Evolutionary conservation across 2,888 invertebrate species (phyloP).

Genomic region (Cyrtodaria siliqua): DNA sequence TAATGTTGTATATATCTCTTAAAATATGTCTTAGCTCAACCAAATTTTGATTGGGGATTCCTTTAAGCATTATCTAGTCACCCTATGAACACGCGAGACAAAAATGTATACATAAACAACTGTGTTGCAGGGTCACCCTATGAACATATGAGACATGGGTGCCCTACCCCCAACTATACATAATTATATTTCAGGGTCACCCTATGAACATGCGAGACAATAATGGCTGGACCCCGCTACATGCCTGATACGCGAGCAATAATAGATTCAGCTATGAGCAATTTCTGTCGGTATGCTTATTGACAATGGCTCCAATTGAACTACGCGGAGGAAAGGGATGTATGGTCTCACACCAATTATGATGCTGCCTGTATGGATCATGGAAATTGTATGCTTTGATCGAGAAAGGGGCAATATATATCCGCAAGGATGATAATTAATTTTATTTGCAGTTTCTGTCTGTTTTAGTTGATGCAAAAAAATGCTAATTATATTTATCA

Average conservation of each 20-base stretch:
- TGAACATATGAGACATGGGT: constrained; percentile 94
- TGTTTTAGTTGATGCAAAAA: too few relatives aligned
- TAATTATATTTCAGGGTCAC: constrained; percentile 92
- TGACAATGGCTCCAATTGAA: constrained; percentile 92
- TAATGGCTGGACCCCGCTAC: constrained; percentile 96
- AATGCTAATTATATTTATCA: too few relatives aligned
- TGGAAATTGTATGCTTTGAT: constrained; percentile 92
- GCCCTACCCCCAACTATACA: constrained; percentile 96
- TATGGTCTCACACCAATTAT: constrained; percentile 95
- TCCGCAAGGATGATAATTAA: too few relatives aligned
- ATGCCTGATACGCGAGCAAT: constrained; percentile 95
- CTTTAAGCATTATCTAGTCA: too few relatives aligned
- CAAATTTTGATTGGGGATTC: too few relatives aligned
- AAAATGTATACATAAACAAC: too few relatives aligned
- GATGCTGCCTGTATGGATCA: constrained; percentile 95
- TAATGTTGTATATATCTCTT: too few relatives aligned
- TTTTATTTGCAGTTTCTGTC: too few relatives aligned
- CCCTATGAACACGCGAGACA: too few relatives aligned
- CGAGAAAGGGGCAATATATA: constrained; percentile 91
- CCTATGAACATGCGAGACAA: constrained; percentile 94
- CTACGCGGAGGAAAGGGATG: constrained; percentile 94
- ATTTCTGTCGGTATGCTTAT: too few relatives aligned
- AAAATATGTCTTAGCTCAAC: too few relatives aligned
- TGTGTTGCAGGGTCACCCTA: constrained; percentile 94
- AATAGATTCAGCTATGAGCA: constrained; percentile 91